Percentiles rank a stretch among this genome's conserved stretches.
Evolutionary conservation across 2,888 invertebrate genomes (phyloP).

Genomic region (Hedychridium roseum): DNA sequence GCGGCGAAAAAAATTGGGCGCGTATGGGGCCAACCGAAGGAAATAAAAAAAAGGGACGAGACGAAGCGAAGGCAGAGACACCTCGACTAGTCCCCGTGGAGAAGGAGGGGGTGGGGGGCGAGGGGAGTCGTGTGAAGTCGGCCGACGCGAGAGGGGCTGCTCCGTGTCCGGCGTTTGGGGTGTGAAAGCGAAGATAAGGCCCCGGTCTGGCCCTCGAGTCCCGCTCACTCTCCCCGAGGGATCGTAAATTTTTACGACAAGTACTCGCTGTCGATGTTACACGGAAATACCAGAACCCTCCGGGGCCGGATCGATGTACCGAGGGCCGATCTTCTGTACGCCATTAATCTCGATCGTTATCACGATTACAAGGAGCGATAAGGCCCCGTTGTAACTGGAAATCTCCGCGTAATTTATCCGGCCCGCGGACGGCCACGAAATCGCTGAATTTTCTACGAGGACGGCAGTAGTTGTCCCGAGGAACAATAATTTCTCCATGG

Average conservation of each 20-base stretch:
- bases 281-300: conserved; percentile 33
- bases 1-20: conserved; percentile 1
- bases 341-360: conserved; percentile 21
- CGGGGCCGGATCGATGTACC: conserved; percentile 27
- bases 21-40: too few relatives aligned
- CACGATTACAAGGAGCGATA: too few relatives aligned
- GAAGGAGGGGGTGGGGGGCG: conserved; percentile 10
- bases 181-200: conserved; percentile 43
- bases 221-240: too few relatives aligned
- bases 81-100: too few relatives aligned
- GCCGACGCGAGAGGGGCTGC: conserved; percentile 30
- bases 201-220: conserved; percentile 11
- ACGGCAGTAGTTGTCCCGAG: too few relatives aligned
- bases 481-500: not conserved
- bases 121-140: conserved; percentile 34
- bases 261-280: conserved; percentile 35
- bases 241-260: conserved; percentile 43
- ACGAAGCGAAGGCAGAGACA: too few relatives aligned
- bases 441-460: too few relatives aligned
- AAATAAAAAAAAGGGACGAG: too few relatives aligned
- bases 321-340: too few relatives aligned
- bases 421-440: too few relatives aligned
- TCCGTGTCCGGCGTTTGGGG: conserved; percentile 43
- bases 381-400: too few relatives aligned
- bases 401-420: too few relatives aligned